Conservation (phyloP, 1,140 invertebrate genomes). For the Euura saliciscinereae region DNA sequence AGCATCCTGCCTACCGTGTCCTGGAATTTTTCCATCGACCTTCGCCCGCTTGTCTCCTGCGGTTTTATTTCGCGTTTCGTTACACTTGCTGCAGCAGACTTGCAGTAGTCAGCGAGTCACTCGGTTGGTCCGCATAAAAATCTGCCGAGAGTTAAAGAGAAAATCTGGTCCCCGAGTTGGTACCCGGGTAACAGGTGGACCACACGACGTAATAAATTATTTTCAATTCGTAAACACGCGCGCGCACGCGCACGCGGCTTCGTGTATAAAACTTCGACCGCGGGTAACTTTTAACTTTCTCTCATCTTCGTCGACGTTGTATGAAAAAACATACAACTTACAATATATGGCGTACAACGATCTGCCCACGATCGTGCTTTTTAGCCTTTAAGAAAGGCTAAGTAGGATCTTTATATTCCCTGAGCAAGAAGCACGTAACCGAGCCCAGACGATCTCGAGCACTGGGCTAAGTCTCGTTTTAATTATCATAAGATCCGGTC, state of each 20-base stretch:
- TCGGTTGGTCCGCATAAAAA: too few species aligned
- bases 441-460: neutral
- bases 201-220: slow-evolving; percentile 1
- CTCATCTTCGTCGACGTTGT: neutral
- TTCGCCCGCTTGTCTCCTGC: neutral
- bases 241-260: neutral
- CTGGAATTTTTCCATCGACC: neutral
- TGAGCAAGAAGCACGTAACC: slow-evolving; percentile 36
- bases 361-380: too few species aligned
- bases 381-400: slow-evolving; percentile 37
- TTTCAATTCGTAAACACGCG: neutral
- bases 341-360: slow-evolving; percentile 50
- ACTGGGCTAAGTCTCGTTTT: slow-evolving; percentile 38
- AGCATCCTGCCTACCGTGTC: neutral
- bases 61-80: neutral
- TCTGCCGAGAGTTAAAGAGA: neutral
- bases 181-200: neutral
- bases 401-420: slow-evolving; percentile 62
- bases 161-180: neutral
- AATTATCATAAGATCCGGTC: slow-evolving; percentile 53
- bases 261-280: too few species aligned
- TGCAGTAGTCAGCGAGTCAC: neutral
- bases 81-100: neutral
- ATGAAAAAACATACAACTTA: neutral
- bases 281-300: neutral